These are phyloP conservation scores for Struthio camelus DNA, from an alignment of 2,113 vertebrate species.

Conservation along the genomic window DNA sequence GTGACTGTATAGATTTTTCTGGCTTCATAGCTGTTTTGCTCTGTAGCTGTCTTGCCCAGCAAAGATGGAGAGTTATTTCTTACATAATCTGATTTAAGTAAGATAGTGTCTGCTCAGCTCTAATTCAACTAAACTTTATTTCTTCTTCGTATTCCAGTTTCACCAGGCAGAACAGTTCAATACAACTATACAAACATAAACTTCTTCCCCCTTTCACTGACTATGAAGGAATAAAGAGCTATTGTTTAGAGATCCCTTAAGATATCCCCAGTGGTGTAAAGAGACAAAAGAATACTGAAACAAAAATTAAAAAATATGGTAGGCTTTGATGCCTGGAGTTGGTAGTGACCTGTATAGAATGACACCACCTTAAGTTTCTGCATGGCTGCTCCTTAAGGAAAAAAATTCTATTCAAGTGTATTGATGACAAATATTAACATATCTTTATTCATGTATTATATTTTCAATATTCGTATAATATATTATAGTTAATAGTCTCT, in stretches of 20 bases:
- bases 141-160: not conserved
- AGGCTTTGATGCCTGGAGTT: accelerated
- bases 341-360: accelerated
- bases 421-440: not conserved
- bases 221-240: not conserved
- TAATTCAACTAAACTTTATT: not conserved
- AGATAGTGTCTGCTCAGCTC: not conserved
- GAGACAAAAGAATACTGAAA: not conserved
- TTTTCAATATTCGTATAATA: not conserved
- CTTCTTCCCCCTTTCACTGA: not conserved
- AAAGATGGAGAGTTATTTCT: not conserved
- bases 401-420: not conserved
- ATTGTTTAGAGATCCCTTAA: not conserved
- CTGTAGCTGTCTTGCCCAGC: not conserved
- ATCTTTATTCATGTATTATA: not conserved
- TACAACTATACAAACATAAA: not conserved
- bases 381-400: not conserved
- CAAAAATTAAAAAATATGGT: not conserved
- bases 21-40: no score
- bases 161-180: not conserved
- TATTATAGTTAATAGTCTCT: not conserved
- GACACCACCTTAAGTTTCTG: not conserved
- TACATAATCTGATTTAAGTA: not conserved
- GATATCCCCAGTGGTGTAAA: not conserved
- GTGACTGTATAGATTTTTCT: not conserved